phyloP scores from a whole-genome alignment of 2,888 invertebrate species.

The Aporophyla nigra region DNA sequence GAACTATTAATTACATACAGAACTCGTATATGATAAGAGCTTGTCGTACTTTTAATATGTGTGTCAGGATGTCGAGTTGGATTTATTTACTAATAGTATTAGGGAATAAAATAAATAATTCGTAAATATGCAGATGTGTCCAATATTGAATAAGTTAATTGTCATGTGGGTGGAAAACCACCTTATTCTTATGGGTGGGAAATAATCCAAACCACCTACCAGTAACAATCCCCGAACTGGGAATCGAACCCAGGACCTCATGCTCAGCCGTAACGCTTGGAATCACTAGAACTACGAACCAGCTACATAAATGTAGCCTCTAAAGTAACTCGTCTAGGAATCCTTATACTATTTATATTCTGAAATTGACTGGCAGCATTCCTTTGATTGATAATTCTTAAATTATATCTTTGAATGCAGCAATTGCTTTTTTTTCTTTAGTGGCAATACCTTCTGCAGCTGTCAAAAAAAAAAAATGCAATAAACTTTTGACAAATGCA shows the following conservation, averaged over 20 bases:
- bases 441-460: constrained; percentile 10
- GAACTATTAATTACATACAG: no score
- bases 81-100: no score
- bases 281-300: no score
- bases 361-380: background rate
- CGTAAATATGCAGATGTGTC: background rate
- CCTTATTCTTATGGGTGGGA: no score
- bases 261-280: no score
- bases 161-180: background rate
- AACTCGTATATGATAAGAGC: no score
- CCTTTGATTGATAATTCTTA: background rate
- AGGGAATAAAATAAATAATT: no score
- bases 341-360: background rate
- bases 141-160: background rate
- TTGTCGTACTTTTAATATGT: no score
- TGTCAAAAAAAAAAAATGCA: constrained; percentile 60
- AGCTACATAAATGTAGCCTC: background rate
- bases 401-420: background rate
- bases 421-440: background rate
- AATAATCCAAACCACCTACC: no score
- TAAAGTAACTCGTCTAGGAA: background rate
- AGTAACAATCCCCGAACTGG: no score
- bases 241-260: no score
- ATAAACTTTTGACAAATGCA: constrained; percentile 74
- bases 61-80: no score